A percentile compares a stretch with the other conserved stretches of the same genome.
phyloP scores from a whole-genome alignment of 2,888 invertebrate genomes.

The Andrena dorsata region DNA sequence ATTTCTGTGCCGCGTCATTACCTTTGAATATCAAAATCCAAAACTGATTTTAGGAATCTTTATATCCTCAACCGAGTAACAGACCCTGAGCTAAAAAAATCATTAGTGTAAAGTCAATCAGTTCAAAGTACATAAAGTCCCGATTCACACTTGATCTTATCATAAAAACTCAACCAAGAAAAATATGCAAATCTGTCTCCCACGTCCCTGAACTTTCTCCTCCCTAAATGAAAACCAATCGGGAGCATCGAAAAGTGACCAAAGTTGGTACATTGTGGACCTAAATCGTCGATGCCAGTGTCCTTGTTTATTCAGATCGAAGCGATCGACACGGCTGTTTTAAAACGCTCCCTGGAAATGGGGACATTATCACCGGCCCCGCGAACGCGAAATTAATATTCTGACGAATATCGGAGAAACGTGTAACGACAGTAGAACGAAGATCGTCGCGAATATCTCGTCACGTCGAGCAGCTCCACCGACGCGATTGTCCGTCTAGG shows the following conservation, averaged over 20 bases:
- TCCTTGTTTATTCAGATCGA: slow-evolving; percentile 32
- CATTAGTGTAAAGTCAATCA: too few species aligned
- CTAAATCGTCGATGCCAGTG: background rate
- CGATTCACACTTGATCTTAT: too few species aligned
- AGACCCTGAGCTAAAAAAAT: too few species aligned
- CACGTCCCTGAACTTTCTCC: background rate
- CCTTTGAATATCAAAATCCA: too few species aligned
- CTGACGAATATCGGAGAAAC: slow-evolving; percentile 65
- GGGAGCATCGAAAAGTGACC: background rate
- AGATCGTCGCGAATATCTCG: slow-evolving; percentile 60
- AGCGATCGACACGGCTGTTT: background rate
- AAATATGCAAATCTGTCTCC: background rate
- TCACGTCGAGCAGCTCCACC: slow-evolving; percentile 50
- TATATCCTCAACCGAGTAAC: too few species aligned
- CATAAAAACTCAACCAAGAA: too few species aligned
- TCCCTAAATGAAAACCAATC: background rate
- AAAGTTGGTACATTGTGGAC: background rate
- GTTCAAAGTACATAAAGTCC: too few species aligned
- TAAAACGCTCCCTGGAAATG: background rate
- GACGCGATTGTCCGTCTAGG: slow-evolving; percentile 64
- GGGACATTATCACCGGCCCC: background rate
- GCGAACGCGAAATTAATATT: slow-evolving; percentile 63
- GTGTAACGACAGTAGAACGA: slow-evolving; percentile 41
- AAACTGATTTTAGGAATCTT: too few species aligned
- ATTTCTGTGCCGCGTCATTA: too few species aligned